Evolutionary conservation across 2,797 vertebrate genomes (phyloP).

Genomic region (Jordanella pulchra): DNA sequence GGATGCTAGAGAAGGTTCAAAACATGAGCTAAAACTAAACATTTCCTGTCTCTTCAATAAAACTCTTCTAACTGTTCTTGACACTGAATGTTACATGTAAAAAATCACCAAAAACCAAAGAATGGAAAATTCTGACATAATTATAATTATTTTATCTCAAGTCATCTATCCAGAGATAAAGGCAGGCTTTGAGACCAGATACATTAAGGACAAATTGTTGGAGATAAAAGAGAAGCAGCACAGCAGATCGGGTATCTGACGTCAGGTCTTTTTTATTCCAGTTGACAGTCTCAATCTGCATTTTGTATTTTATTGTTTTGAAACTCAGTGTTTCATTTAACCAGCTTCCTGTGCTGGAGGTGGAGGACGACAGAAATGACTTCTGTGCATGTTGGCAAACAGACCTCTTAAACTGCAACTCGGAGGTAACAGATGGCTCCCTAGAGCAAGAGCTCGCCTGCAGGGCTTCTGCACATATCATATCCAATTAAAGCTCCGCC

Average conservation of each 20-base stretch:
- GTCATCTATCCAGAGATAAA: not conserved
- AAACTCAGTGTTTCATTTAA: conserved; percentile 6
- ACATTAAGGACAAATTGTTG: not conserved
- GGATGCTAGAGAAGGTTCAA: not conserved
- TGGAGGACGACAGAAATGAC: conserved; percentile 13
- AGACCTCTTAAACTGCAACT: conserved; percentile 40
- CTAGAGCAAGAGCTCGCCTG: conserved; percentile 54
- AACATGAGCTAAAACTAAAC: not conserved
- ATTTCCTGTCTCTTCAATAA: not conserved
- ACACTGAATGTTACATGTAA: too few species aligned
- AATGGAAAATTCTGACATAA: not conserved
- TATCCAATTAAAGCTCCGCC: conserved; percentile 81
- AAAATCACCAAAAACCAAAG: too few species aligned
- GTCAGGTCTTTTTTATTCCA: conserved; percentile 4
- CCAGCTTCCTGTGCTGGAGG: not conserved
- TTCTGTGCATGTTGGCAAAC: conserved; percentile 26
- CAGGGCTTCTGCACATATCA: conserved; percentile 71
- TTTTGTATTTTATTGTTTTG: not conserved
- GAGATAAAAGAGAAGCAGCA: not conserved
- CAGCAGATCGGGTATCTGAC: conserved; percentile 4
- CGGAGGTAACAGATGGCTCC: conserved; percentile 76
- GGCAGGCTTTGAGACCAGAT: not conserved
- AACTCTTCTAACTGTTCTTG: too few species aligned
- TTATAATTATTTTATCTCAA: not conserved
- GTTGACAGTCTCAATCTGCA: not conserved